These are phyloP conservation scores for Oxytorus armatus DNA, from an alignment of 2,888 invertebrate genomes.

Conservation along the genomic window DNA sequence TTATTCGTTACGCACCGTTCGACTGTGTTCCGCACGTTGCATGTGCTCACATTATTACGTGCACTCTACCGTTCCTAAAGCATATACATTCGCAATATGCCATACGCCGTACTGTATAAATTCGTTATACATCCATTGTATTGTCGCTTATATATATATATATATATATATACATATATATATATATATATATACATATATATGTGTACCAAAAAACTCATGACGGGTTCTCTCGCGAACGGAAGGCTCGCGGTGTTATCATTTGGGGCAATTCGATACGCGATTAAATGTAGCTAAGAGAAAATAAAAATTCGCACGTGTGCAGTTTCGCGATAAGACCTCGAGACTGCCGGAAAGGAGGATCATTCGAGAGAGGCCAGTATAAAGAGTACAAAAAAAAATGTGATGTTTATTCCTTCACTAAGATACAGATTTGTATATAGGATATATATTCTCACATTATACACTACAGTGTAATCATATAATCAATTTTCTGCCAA, in stretches of 20 bases:
- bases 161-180: too few species aligned
- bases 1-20: slow-evolving; percentile 66
- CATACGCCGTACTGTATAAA: slow-evolving; percentile 7
- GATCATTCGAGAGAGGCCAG: background rate
- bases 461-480: background rate
- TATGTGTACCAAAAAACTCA: too few species aligned
- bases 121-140: slow-evolving; percentile 24
- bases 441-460: background rate
- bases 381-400: background rate
- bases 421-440: background rate
- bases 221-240: slow-evolving; percentile 28
- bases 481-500: slow-evolving; percentile 35
- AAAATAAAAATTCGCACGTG: slow-evolving; percentile 9
- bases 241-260: slow-evolving; percentile 45
- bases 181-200: too few species aligned
- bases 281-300: slow-evolving; percentile 34
- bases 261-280: slow-evolving; percentile 56
- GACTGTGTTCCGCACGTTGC: slow-evolving; percentile 64
- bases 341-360: slow-evolving; percentile 2
- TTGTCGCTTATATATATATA: background rate
- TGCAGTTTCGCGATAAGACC: slow-evolving; percentile 29
- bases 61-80: slow-evolving; percentile 63
- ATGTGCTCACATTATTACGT: slow-evolving; percentile 68
- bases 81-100: slow-evolving; percentile 14
- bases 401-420: slow-evolving; percentile 6